Evolutionary conservation across 2,797 vertebrate species (phyloP).

Genomic region (Florisuga fusca): DNA sequence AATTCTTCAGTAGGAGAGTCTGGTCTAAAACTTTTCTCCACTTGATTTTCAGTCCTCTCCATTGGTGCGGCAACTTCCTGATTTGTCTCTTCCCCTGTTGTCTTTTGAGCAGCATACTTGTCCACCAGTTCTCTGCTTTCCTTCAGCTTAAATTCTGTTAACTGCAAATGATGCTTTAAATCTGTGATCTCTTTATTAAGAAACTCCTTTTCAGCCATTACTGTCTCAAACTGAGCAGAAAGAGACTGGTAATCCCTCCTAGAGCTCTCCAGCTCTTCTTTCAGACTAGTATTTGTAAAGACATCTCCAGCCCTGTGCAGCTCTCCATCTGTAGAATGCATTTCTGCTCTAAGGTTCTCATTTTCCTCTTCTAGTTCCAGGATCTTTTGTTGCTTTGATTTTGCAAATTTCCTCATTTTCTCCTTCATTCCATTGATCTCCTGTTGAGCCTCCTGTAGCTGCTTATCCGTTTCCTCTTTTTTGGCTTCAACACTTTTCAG

Average conservation of each 20-base stretch:
- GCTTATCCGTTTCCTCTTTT: constrained; percentile 84
- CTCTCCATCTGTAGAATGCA: constrained; percentile 42
- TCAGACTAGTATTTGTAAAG: constrained; percentile 8
- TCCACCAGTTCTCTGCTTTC: constrained; percentile 23
- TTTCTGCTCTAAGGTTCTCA: constrained; percentile 84
- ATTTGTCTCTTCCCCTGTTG: constrained; percentile 38
- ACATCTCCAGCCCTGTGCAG: neutral
- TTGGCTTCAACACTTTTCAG: constrained; percentile 82
- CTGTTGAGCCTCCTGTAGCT: constrained; percentile 84
- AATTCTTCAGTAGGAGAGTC: neutral
- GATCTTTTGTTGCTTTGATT: constrained; percentile 97
- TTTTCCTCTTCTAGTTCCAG: constrained; percentile 95
- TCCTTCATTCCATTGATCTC: constrained; percentile 92
- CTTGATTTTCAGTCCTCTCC: constrained; percentile 52
- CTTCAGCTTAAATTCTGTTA: constrained; percentile 44
- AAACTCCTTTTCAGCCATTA: constrained; percentile 80
- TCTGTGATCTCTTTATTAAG: constrained; percentile 80
- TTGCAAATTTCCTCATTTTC: constrained; percentile 97
- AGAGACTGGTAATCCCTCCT: constrained; percentile 76
- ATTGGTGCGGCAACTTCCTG: constrained; percentile 34
- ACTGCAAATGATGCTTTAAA: constrained; percentile 77
- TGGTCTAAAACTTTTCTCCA: neutral
- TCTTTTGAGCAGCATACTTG: neutral
- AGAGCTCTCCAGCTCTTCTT: constrained; percentile 78
- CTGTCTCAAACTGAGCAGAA: constrained; percentile 78